These are phyloP conservation scores for Dendrolimus punctatus DNA, from an alignment of 1,140 invertebrate species.

Conservation along the genomic window DNA sequence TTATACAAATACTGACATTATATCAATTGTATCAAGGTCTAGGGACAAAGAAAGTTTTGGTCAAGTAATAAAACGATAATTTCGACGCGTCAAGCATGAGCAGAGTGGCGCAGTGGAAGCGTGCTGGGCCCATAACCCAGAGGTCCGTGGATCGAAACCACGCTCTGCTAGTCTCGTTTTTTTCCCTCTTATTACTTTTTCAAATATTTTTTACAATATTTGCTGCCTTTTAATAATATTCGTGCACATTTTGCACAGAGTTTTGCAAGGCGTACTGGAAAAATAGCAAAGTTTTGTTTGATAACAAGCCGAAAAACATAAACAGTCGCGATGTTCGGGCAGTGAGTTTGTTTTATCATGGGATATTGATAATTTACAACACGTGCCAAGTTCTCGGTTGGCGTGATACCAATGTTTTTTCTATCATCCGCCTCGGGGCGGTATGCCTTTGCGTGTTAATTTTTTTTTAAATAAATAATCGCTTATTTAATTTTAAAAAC, in stretches of 20 bases:
- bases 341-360: conserved; percentile 58
- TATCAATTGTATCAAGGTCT: too few relatives aligned
- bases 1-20: too few relatives aligned
- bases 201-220: conserved; percentile 5
- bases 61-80: background rate
- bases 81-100: background rate
- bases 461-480: conserved; percentile 24
- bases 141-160: conserved; percentile 51
- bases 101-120: conserved; percentile 49
- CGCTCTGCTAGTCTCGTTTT: conserved; percentile 37
- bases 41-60: too few relatives aligned
- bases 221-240: too few relatives aligned
- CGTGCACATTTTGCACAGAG: too few relatives aligned
- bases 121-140: conserved; percentile 49
- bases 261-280: too few relatives aligned
- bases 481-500: too few relatives aligned
- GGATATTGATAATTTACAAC: conserved; percentile 64
- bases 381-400: conserved; percentile 26
- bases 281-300: conserved; percentile 38
- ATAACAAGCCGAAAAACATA: conserved; percentile 50
- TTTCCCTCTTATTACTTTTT: background rate
- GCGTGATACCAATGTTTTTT: conserved; percentile 28
- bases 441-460: conserved; percentile 3
- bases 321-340: conserved; percentile 19
- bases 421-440: conserved; percentile 20